Evolutionary conservation across 2,797 vertebrate genomes (phyloP), one percentile per base, ranked within the genome.

Genomic region (Phylloscopus collybita): DNA sequence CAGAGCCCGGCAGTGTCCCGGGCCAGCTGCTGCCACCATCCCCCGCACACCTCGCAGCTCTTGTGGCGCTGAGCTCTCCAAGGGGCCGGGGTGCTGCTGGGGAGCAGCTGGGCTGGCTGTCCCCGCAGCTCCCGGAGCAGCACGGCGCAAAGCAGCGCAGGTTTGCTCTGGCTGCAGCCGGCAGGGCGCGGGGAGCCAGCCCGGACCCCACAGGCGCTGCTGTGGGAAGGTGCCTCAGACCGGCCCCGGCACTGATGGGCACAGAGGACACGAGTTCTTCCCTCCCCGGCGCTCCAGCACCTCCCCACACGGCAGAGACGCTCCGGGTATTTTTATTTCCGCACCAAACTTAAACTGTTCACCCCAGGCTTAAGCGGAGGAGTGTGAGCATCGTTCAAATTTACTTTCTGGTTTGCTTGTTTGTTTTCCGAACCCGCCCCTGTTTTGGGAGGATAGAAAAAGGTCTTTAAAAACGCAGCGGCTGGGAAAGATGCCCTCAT

Each of bases 391-490:
- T 49, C 56, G 66, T 86, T 83, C n/a, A 34, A 7, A 80, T 86
- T 74, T 61, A 90, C 34, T 75, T 47, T 88, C 18, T 5, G 61
- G 10, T 32, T n/a, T 78, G 49, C 0, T 61, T 73, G 38, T 14
- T 83, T 92, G 64, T 83, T 93, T 93, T 88, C 40, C 72, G 79
- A 90, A 90, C 23, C 22, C 22, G 25, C 1, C 27, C 2, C 29
- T 79, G 32, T 16, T 86, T 92, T 17, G 50, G 50, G 69, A 71
- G 27, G 47, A 80, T 38, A 76, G 54, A 76, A 76, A 76, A 82
- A 56, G 4, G 1, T 13, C 75, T 88, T 66, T 5, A 5, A 76
- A 95, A 83, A 66, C 1, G 1, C 23, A 73, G 23, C 0, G 1
- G 7, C 16, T 88, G 75, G 59, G 61, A 94, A 92, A 90, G 53